These are phyloP conservation scores for Tipula vernalis DNA, from an alignment of 2,888 invertebrate species.

Conservation along the genomic window DNA sequence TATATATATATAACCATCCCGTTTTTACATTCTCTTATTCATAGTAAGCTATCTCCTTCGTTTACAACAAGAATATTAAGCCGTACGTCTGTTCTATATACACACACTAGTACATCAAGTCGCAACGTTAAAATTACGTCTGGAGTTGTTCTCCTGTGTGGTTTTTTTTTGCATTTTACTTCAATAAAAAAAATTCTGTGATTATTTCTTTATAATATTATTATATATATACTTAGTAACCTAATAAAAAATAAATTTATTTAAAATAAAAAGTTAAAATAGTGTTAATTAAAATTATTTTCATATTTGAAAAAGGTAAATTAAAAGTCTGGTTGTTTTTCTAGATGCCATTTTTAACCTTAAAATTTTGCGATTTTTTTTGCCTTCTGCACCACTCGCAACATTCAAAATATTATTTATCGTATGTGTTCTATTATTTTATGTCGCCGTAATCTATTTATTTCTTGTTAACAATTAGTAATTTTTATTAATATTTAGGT, in stretches of 20 bases:
- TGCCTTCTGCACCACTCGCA: neutral
- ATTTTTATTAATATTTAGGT: neutral
- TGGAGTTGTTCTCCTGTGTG: constrained; percentile 15
- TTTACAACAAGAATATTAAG: neutral
- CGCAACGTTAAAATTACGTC: constrained; percentile 17
- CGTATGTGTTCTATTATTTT: neutral
- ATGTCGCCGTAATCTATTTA: neutral
- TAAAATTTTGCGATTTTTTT: constrained; percentile 9
- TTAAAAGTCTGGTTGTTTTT: neutral
- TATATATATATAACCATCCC: neutral
- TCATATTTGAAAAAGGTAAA: neutral
- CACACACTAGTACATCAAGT: constrained; percentile 12
- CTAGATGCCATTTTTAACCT: constrained; percentile 12
- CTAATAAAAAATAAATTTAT: neutral
- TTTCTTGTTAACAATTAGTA: neutral
- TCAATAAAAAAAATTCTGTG: constrained; percentile 10
- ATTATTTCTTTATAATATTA: constrained; percentile 8
- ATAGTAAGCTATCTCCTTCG: neutral
- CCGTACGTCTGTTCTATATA: constrained; percentile 15
- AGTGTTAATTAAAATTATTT: neutral
- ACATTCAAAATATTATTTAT: neutral
- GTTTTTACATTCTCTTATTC: neutral
- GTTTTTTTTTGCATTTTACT: constrained; percentile 12
- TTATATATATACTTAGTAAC: neutral
- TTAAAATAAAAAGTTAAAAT: neutral